A percentile compares a stretch with the other conserved stretches of the same genome.
phyloP scores from a whole-genome alignment of 2,888 invertebrate genomes.

The Melangyna quadrimaculata region DNA sequence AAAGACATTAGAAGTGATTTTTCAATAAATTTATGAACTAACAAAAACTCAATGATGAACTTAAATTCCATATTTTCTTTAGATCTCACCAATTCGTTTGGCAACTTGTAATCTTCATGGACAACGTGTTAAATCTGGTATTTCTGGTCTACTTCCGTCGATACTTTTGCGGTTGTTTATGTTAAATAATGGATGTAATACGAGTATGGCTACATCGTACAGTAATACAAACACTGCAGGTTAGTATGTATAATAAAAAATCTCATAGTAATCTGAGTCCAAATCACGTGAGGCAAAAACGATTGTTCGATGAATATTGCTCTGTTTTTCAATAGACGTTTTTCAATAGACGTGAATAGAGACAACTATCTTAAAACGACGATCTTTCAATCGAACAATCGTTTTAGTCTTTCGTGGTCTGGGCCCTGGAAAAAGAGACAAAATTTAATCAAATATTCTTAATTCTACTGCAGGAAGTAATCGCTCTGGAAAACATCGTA shows the following conservation, averaged over 20 bases:
- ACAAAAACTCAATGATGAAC: too few relatives aligned
- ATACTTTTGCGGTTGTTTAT: slow-evolving; percentile 87
- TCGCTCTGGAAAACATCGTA: slow-evolving; percentile 79
- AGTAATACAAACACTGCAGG: slow-evolving; percentile 86
- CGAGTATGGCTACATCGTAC: slow-evolving; percentile 81
- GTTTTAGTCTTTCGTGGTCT: too few relatives aligned
- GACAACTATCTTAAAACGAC: too few relatives aligned
- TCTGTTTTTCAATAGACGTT: too few relatives aligned
- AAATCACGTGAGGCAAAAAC: too few relatives aligned
- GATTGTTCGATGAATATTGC: too few relatives aligned
- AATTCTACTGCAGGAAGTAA: slow-evolving; percentile 77
- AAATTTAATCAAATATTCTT: background rate
- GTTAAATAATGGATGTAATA: slow-evolving; percentile 82
- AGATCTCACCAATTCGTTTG: slow-evolving; percentile 92
- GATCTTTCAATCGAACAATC: too few relatives aligned
- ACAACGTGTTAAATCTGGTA: slow-evolving; percentile 92
- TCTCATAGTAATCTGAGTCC: background rate
- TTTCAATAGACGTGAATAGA: too few relatives aligned
- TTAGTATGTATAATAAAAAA: slow-evolving; percentile 15
- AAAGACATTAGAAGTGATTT: background rate
- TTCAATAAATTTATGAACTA: too few relatives aligned
- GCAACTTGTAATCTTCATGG: slow-evolving; percentile 98
- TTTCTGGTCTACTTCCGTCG: slow-evolving; percentile 92
- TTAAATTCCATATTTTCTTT: slow-evolving; percentile 50
- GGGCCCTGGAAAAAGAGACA: background rate